Base-by-base conservation (phyloP, 1,140 invertebrate species). In the Lepidurus packardi region DNA sequence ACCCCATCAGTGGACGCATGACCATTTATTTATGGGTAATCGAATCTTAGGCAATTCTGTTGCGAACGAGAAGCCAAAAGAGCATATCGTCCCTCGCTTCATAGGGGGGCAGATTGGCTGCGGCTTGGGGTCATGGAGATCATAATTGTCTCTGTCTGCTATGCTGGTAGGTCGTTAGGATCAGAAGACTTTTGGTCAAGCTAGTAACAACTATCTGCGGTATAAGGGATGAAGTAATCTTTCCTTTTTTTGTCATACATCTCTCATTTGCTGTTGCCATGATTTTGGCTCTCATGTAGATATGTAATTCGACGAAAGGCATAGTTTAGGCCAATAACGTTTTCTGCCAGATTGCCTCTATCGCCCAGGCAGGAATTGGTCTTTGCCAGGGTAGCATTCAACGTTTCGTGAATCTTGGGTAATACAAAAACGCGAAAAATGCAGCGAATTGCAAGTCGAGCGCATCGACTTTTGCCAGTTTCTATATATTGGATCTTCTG, bases 1-100 rank as follows among this genome's bases (percentile, higher is more conserved):
- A 65, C 53, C 53, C 53, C 53, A 65, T 65, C 53, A 65, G 13
- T 65, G 53, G 53, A 65, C 53, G 21, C 53, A 65, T 65, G 53
- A 65, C 53, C 53, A 65, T 21, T 65, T 65, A 65, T 65, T 65
- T 65, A 65, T 21, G 53, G 53, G 21, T 65, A 65, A 65, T 65
- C 53, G 53, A 9, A 65, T 65, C 53, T 1, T n/a, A 47, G 9
- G 53, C 53, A 65, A 65, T n/a, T n/a, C 53, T 65, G 53, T 65
- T 9, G 53, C 53, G 53, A 65, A 65, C 53, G 53, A 65, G 53
- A 9, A 65, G 53, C n/a, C 53, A 65, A 65, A 65, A 65, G 53
- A 65, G 53, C 53, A 21, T 65, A 65, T 65, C 53, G 6, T 16
- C 45, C 45, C 45, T 47, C 45, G 45, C 5, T 13, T 65, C 21